Base-by-base conservation (phyloP, 2,888 invertebrate genomes). In the Pasiphila rectangulata region DNA sequence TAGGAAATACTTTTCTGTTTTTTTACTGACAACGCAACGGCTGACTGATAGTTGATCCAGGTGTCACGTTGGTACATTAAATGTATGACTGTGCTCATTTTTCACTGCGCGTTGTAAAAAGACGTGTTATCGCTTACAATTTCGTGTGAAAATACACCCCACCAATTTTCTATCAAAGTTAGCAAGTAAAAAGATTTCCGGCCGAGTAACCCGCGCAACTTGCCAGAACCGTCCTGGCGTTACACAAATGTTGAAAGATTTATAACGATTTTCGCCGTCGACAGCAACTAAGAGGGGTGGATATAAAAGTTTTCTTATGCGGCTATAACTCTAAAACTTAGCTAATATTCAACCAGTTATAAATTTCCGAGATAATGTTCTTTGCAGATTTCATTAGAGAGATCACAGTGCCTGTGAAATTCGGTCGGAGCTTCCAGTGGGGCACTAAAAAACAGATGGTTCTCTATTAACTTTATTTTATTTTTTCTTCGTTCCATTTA, bases 321-420 rank as follows among this genome's bases (percentile, higher is more conserved):
- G 49, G 51, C 44, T 69, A 69, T 71, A 72, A 77, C 68, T 75
- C 72, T 63, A 63, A 72, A 75, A 77, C 66, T 77, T 71, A 67
- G 69, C 74, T 75, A 72, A 76, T 75, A 74, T 76, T 75, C 69
- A 67, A 70, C 69, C 66, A 60, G 67, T 70, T 65, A 76, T 76
- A 78, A 76, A 76, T 76, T 75, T 63, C 57, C 37, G 46, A 66
- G 70, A 74, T 73, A 75, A 71, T 69, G 67, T 65, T 64, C 64
- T 65, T 69, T 66, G 58, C 59, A 66, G 67, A 72, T 72, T 72
- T 72, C 64, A 67, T 69, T 70, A 65, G 39, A 55, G 57, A 48
- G 63, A 63, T 63, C 64, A 61, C 39, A 46, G 47, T 52, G 30
- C 46, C 46, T 53, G 46, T 47, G 56, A 51, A 61, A 61, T 46